These are phyloP conservation scores for Columba guinea DNA, from an alignment of 2,797 vertebrate genomes.

Conservation along the genomic window DNA sequence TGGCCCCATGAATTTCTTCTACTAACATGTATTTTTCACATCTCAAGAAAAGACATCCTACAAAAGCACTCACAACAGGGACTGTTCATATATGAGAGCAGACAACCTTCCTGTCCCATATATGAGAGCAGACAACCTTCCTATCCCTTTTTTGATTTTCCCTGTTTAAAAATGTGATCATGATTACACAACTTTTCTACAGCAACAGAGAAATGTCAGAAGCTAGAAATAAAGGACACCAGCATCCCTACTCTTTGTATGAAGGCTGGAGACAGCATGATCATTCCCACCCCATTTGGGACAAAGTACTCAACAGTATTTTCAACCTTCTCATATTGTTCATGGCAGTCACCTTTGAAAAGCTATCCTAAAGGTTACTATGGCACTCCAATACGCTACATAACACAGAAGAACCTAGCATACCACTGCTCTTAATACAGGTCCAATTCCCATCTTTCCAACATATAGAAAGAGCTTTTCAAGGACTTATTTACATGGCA, in stretches of 20 bases:
- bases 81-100: neutral
- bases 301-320: neutral
- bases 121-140: neutral
- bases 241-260: neutral
- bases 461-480: neutral
- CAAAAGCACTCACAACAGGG: neutral
- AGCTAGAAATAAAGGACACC: neutral
- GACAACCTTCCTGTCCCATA: neutral
- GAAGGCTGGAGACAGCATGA: neutral
- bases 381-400: rapidly evolving
- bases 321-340: neutral
- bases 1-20: neutral
- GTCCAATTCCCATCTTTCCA: neutral
- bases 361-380: neutral
- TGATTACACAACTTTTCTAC: neutral
- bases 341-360: neutral
- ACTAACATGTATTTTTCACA: neutral
- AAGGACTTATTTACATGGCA: neutral
- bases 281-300: neutral
- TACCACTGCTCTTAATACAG: neutral
- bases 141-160: neutral
- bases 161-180: neutral
- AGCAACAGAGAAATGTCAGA: neutral
- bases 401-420: neutral
- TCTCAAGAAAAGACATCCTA: neutral